Evolutionary conservation across 2,113 vertebrate species (phyloP), one percentile per base, ranked within the genome.

Genomic region (Syngnathus floridae): DNA sequence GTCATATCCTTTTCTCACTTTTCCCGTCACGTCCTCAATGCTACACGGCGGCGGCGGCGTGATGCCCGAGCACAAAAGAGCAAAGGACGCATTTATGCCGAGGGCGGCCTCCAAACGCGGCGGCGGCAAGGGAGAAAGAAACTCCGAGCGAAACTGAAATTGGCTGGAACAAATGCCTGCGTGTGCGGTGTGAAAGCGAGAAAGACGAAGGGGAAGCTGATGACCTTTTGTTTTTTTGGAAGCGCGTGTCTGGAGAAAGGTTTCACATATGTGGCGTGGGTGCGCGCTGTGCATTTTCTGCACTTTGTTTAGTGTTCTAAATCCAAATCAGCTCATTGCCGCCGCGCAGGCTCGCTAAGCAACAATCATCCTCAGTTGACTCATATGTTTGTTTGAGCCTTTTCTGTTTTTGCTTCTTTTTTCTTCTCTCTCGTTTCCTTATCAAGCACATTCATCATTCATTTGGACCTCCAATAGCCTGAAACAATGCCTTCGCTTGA

Each of bases 271-370:
- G 36, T 22, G 9, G 19, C 61, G 70, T 65, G 69, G 61, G 62
- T 67, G 64, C 43, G 52, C 41, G 63, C 77, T 69, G 60, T 73
- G 70, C 68, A 76, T 63, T 66, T 79, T 78, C 71, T 48, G 67
- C 67, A 68, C 72, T 48, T 62, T 69, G 16, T 54, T 67, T 49
- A 71, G 69, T 64, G 71, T 77, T 68, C 54, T 73, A 21, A 59
- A 59, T 21, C 11, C 19, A 71, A 67, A 82, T 71, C 76, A 76
- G 52, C 72, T 74, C 67, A 70, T 81, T 74, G 64, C 72, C 62
- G n/a, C n/a, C n/a, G n/a, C 76, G 74, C 82, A 74, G 64, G 62
- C 74, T 89, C 79, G 90, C 84, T 91, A 88, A 92, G 85, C 71
- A 4, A 68, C 73, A 80, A 82, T 84, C 86, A 88, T 87, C 81